Base-by-base conservation (phyloP, 2,888 invertebrate species). In the Periphyllus acericola region DNA sequence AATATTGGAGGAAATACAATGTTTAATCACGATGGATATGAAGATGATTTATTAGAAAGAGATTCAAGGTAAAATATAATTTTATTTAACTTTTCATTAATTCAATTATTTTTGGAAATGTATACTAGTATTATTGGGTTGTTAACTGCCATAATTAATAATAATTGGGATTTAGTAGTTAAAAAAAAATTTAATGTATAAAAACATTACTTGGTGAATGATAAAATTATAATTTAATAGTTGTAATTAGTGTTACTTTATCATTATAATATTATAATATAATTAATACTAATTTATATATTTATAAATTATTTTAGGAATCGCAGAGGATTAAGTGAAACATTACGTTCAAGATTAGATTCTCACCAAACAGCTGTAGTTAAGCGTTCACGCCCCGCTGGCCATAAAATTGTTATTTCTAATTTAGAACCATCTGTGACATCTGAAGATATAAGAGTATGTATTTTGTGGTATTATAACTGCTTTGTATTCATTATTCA, bases 371-470 rank as follows among this genome's bases (percentile, higher is more conserved):
- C 60, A 17, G 60, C 60, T 60, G 29, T 78, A 8, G 78, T 46
- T 68, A 87, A 87, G 14, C 87, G 87, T 40, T 17, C 78, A 6
- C 55, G 84, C 6, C 92, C 94, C 6, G 92, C 92, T 8, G 97
- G 97, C 76, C 97, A 95, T 91, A 94, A 97, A 90, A 96, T 98
- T 91, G 95, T 97, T 85, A 97, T 98, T 3, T 97, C 97, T 90
- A 98, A 98, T 93, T 93, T 98, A 89, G 96, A 97, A 90, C 93
- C 94, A 40, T 95, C 95, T 90, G 98, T 98, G 8, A 96, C 97
- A 25, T 96, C 96, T 90, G 96, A 96, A 90, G 98, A 98, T 91
- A 97, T 98, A 90, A 95, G 97, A 92, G 96, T 96, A 83, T 32
- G 71, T 83, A 76, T 21, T 74, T 0, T n/a, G 21, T 36, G 3